Evolutionary conservation across 64 coral and sea anemone species (phyloP), one percentile per base, ranked within the genome.

Genomic region (Pocillopora damicornis): DNA sequence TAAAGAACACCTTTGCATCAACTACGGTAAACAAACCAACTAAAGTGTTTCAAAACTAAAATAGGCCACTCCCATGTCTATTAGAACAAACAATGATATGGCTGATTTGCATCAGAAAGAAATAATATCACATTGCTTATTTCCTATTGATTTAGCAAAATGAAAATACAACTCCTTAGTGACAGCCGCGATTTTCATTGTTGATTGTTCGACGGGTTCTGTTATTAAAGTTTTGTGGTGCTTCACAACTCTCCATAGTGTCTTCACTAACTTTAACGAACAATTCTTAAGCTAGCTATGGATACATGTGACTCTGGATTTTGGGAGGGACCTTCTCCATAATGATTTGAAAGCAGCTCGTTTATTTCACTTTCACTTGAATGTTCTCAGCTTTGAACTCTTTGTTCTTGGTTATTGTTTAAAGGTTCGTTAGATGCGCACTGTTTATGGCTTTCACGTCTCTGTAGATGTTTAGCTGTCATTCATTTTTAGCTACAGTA

Each of bases 41-140:
- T 59, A 11, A 23, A 79, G 77, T 59, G 26, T 60, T 59, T 58
- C 59, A 60, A 79, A 79, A 79, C 10, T 77, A 77, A 17, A 58
- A 11, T 17, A 79, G 59, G 15, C 22, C 20, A 3, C 18, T 13
- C 60, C 60, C 23, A 60, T 79, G 58, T 13, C 77, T 60, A 79
- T n/a, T 60, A 1, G 2, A 51, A 7, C 42, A 51, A 51, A 51
- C 42, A 51, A 51, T 60, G 57, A 23, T 22, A 79, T 20, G 60
- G 59, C 17, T 23, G 77, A 79, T 79, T 79, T 79, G 77, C 77
- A 60, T 79, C 10, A 79, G 56, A 79, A 79, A 79, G 38, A 58
- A 13, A 58, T 60, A 22, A 58, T 60, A 22, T 23, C 22, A 12
- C 58, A 11, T 57, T 78, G 22, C 22, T 18, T 79, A 51, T 60